Conservation (phyloP, 2,113 vertebrate species). For the Pseudorectes ferrugineus region DNA sequence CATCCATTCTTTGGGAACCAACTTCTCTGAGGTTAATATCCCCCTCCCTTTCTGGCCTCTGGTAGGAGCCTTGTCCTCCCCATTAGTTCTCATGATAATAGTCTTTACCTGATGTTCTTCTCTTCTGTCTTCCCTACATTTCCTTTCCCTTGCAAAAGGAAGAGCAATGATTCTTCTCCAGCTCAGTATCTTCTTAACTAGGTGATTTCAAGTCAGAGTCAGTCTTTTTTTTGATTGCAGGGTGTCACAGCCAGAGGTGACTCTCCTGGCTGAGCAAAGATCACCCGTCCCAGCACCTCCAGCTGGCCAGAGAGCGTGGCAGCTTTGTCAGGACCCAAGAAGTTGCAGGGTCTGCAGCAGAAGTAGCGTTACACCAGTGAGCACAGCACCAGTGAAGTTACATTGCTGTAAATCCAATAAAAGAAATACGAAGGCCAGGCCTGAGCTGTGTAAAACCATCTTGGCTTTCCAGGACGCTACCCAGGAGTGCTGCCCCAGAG, state of each 20-base stretch:
- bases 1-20: background rate
- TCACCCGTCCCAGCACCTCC: background rate
- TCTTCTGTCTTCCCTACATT: background rate
- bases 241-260: background rate
- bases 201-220: background rate
- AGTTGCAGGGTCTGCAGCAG: background rate
- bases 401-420: background rate
- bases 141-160: background rate
- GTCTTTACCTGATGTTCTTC: background rate
- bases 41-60: background rate
- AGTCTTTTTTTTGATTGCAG: background rate
- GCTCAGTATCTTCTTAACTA: background rate
- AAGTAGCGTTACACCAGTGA: fast-evolving
- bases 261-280: background rate
- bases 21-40: background rate
- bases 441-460: background rate
- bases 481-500: background rate
- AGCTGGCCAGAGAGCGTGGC: fast-evolving
- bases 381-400: background rate
- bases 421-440: background rate
- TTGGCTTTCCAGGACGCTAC: background rate
- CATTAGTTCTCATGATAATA: background rate
- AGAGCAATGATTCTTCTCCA: background rate
- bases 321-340: background rate
- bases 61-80: background rate